Base-by-base conservation (phyloP, 2,113 vertebrate genomes). In the Furnarius figulus region DNA sequence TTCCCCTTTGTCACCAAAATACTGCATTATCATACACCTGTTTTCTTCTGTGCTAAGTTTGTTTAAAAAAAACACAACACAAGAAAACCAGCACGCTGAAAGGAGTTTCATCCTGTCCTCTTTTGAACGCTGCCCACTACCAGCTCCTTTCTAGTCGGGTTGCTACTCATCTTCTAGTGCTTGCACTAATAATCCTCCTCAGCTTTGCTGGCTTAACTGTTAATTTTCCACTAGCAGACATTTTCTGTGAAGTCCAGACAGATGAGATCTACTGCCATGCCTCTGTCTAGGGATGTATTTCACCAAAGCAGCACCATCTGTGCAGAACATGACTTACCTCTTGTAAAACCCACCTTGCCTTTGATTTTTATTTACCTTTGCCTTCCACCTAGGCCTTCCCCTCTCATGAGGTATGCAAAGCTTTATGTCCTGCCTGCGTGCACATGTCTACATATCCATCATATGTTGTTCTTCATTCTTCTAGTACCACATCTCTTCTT, bases 131-230 rank as follows among this genome's bases (percentile, higher is more conserved):
- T 89, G 59, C 50, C 55, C 0, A 0, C 33, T 49, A 78, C 24
- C 80, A 75, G 22, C 28, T 77, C 70, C 63, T 78, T 81, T 87
- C 84, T 72, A 55, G 66, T 62, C 7, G 2, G 35, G 21, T 53
- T 90, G 78, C 47, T 85, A 27, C 85, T 90, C 79, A 27, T 90
- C 86, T 85, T 82, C 50, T 74, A 76, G 17, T 49, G 28, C 46
- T 63, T 35, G 9, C 52, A 14, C 39, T 95, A 89, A 95, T 95
- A 89, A 95, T 91, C 72, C 68, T 91, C 68, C 68, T 92, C 83
- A 75, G 42, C 68, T 92, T 81, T 92, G 33, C 61, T 74, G 91
- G 83, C 12, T 86, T 92, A 88, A 80, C 79, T 90, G 75, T 80
- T 86, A 31, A 72, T 95, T 96, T 93, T 79, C 74, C 75, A 76